Percentiles rank a stretch among this genome's conserved stretches.
phyloP scores from a whole-genome alignment of 2,888 invertebrate genomes.

The Troglohyphantes excavatus region DNA sequence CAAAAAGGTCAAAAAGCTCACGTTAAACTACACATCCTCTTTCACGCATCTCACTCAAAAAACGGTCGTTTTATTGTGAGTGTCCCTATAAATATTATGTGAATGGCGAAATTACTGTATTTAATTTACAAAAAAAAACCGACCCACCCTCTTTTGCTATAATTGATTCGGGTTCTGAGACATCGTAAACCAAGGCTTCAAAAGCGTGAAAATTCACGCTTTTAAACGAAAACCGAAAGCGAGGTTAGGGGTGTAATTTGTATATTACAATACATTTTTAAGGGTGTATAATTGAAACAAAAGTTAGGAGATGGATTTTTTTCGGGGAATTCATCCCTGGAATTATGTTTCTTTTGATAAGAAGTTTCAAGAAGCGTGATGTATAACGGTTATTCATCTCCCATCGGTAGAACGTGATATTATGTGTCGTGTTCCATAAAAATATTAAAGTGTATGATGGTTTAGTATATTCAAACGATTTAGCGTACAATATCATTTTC shows the following conservation, averaged over 20 bases:
- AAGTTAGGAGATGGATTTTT: too few relatives aligned
- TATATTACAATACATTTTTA: not conserved
- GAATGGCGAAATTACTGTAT: not conserved
- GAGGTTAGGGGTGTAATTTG: constrained; percentile 17
- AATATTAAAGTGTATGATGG: too few relatives aligned
- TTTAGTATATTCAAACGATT: too few relatives aligned
- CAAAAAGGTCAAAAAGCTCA: not conserved
- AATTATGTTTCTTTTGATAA: too few relatives aligned
- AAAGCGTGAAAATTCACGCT: constrained; percentile 26
- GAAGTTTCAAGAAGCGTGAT: too few relatives aligned
- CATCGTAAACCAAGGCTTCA: not conserved
- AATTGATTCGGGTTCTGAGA: not conserved
- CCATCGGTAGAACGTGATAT: too few relatives aligned
- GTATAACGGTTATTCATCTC: too few relatives aligned
- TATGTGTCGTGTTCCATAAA: too few relatives aligned
- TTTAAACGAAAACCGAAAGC: not conserved
- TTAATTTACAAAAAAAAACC: too few relatives aligned
- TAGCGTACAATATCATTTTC: too few relatives aligned
- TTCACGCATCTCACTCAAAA: constrained; percentile 8
- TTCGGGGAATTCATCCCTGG: too few relatives aligned
- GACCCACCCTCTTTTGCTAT: not conserved
- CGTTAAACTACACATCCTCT: constrained; percentile 5
- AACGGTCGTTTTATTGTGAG: not conserved
- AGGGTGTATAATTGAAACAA: too few relatives aligned
- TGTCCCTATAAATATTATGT: constrained; percentile 14